These are phyloP conservation scores for Drosophila murphyi DNA, from an alignment of 1,140 invertebrate genomes.

Conservation along the genomic window DNA sequence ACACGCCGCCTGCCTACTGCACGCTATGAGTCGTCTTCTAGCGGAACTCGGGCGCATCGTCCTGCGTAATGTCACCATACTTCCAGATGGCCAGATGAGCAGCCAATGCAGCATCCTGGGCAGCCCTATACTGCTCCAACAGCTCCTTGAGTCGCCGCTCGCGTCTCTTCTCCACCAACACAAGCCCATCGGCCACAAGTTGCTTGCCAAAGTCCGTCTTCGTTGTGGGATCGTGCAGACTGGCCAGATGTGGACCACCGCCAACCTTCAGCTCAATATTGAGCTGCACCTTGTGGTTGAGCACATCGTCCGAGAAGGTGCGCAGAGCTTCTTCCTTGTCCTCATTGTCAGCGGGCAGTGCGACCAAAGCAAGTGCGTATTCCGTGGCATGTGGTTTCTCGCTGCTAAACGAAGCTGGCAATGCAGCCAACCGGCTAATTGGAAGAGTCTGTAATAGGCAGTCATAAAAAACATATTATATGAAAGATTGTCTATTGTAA, in stretches of 20 bases:
- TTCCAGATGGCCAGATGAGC: constrained; percentile 95
- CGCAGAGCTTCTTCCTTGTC: constrained; percentile 91
- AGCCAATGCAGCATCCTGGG: constrained; percentile 93
- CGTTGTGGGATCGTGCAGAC: constrained; percentile 89
- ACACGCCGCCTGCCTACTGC: constrained; percentile 68
- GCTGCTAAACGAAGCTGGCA: constrained; percentile 91
- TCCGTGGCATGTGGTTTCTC: constrained; percentile 94
- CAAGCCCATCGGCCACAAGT: constrained; percentile 93
- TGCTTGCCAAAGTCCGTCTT: constrained; percentile 93
- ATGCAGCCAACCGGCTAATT: constrained; percentile 88
- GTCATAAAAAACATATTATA: background rate
- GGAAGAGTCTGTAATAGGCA: constrained; percentile 79
- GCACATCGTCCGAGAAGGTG: constrained; percentile 88
- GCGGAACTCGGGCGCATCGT: constrained; percentile 88
- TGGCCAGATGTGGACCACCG: constrained; percentile 87
- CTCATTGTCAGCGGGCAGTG: constrained; percentile 93
- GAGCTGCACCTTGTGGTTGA: constrained; percentile 89
- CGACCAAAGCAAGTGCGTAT: constrained; percentile 93
- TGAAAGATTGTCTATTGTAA: background rate
- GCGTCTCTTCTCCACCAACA: constrained; percentile 92
- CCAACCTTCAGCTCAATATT: constrained; percentile 89
- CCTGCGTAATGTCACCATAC: constrained; percentile 98
- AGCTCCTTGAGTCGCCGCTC: constrained; percentile 93
- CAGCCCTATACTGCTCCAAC: constrained; percentile 92
- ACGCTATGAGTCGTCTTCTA: constrained; percentile 58